Evolutionary conservation across 2,113 vertebrate species (phyloP).

Genomic region (Myotis davidii): DNA sequence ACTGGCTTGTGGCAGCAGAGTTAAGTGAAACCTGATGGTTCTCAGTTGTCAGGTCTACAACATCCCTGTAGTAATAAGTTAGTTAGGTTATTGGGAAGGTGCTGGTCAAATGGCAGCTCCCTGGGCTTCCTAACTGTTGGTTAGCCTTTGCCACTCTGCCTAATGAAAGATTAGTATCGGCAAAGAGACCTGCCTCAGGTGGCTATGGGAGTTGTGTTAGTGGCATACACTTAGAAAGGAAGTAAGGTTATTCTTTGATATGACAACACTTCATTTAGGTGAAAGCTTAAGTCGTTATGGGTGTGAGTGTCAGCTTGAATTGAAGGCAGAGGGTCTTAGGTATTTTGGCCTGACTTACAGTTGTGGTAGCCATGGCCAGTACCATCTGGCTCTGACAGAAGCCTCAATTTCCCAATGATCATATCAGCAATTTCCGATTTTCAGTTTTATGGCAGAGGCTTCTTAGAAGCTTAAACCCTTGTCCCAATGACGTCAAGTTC

Average conservation of each 20-base stretch:
- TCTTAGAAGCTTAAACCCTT: conserved; percentile 80
- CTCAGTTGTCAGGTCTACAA: neutral
- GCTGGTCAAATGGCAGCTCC: neutral
- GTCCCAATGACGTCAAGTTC: conserved; percentile 80
- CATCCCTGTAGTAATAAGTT: neutral
- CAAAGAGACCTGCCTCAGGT: neutral
- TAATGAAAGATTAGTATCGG: neutral
- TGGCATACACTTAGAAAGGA: neutral
- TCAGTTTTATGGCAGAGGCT: conserved; percentile 81
- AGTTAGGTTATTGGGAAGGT: too few relatives aligned
- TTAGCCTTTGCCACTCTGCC: neutral
- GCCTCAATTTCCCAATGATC: neutral
- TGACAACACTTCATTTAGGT: neutral
- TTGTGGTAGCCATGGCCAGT: neutral
- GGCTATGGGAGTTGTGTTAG: neutral
- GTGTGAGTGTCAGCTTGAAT: neutral
- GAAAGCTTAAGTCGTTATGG: neutral
- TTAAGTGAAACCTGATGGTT: neutral
- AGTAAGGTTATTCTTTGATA: neutral
- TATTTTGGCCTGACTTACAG: neutral
- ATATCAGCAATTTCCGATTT: conserved; percentile 55
- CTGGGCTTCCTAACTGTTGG: neutral
- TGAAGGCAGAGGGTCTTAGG: neutral
- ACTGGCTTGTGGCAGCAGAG: neutral
- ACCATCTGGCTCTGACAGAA: neutral